Base-by-base conservation (phyloP, 2,888 invertebrate genomes). In the Anodontia alba region DNA sequence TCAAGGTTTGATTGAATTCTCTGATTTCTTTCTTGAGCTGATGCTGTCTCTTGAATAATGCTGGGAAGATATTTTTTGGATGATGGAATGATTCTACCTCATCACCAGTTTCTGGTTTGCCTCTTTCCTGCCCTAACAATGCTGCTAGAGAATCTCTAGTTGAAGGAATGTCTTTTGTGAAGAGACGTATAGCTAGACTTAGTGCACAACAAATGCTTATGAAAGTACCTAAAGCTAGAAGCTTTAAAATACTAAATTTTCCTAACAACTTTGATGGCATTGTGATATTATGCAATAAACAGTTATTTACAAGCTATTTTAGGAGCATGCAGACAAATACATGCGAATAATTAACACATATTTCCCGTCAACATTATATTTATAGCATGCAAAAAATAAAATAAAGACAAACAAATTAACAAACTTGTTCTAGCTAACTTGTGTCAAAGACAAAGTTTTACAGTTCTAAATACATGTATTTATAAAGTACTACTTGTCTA, bases 11-110 rank as follows among this genome's bases (percentile, higher is more conserved):
- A 31, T 78, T 78, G 29, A 54, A n/a, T 31, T 70, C 29, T 26
- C 49, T n/a, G n/a, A 78, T 78, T 36, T 68, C 62, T 62, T 12
- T 49, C 66, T 62, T 49, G 23, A 80, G 46, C 12, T 66, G 10
- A 12, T 73, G 51, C 20, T 78, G 67, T 42, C 43, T 78, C 31
- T 74, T 66, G 23, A 80, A 38, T 0, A 83, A 74, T 5, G 69
- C 75, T 31, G 83, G 80, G 17, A 83, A 66, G 33, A 80, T 83
- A 29, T 83, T 72, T n/a, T 57, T 57, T 42, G 80, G 80, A 43
- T 77, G 73, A n/a, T 43, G 38, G 0, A 76, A 31, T 20, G 33
- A 31, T 0, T 66, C 49, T 10, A 73, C 49, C n/a, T 51, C 23
- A 54, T 70, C 36, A n/a, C n/a, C n/a, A n/a, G n/a, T 38, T 42